phyloP scores from a whole-genome alignment of 2,888 invertebrate species.

The Petrolisthes cinctipes region DNA sequence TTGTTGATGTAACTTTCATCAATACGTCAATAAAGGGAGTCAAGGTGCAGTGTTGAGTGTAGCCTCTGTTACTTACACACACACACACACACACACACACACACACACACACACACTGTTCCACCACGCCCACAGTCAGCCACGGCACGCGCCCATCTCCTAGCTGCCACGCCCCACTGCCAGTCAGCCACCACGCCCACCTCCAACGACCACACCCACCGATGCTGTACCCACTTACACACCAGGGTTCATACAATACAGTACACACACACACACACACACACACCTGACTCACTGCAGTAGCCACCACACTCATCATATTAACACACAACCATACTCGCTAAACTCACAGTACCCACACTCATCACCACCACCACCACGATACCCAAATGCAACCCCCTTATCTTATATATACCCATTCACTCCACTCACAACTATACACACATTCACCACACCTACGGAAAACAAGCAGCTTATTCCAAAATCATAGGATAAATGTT shows the following conservation, averaged over 20 bases:
- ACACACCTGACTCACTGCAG: background rate
- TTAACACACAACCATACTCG: too few species aligned
- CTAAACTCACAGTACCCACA: too few species aligned
- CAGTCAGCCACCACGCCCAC: too few species aligned
- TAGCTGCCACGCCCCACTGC: too few species aligned
- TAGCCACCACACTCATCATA: too few species aligned
- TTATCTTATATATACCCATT: too few species aligned
- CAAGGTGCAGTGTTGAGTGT: background rate
- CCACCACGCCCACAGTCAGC: background rate
- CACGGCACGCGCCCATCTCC: background rate
- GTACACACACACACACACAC: background rate
- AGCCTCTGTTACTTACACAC: background rate
- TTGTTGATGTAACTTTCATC: background rate
- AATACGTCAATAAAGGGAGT: background rate
- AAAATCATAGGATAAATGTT: too few species aligned
- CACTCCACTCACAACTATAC: background rate
- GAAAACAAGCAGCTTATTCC: too few species aligned
- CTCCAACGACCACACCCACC: background rate
- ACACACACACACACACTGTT: background rate
- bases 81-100: background rate
- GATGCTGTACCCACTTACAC: background rate
- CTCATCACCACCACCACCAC: background rate
- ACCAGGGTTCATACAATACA: background rate
- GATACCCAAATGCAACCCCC: background rate
- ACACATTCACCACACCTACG: background rate